These are phyloP conservation scores for Rosalia funebris DNA, from an alignment of 2,888 invertebrate genomes.

Conservation along the genomic window DNA sequence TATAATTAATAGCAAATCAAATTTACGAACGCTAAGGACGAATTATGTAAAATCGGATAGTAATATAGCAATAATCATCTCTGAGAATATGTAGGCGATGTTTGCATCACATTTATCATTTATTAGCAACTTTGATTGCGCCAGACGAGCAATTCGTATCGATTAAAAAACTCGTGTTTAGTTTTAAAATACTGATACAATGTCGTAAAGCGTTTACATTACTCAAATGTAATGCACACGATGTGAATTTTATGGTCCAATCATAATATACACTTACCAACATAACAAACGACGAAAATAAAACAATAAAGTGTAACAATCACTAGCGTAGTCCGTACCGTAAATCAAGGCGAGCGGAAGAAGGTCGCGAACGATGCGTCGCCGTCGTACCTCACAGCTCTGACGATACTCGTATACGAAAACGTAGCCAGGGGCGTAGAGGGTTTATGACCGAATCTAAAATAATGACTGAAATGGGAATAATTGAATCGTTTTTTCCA, in stretches of 20 bases:
- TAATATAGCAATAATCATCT: no score
- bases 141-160: no score
- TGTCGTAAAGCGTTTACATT: conserved; percentile 50
- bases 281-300: conserved; percentile 54
- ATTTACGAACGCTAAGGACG: background rate
- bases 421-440: no score
- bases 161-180: background rate
- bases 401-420: no score
- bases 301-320: conserved; percentile 50
- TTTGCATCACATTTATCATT: no score
- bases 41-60: background rate
- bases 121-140: no score
- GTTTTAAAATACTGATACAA: conserved; percentile 47
- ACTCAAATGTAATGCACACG: conserved; percentile 52
- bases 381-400: background rate
- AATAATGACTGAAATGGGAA: no score
- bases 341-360: conserved; percentile 28
- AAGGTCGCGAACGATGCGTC: background rate
- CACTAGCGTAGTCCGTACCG: conserved; percentile 43
- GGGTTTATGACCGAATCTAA: no score
- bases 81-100: no score
- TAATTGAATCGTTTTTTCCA: no score
- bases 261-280: conserved; percentile 51
- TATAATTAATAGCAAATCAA: background rate
- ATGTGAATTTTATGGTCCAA: conserved; percentile 53